Percentiles rank a stretch among this genome's conserved stretches.
phyloP scores from a whole-genome alignment of 1,140 invertebrate genomes.

The Aethina tumida region DNA sequence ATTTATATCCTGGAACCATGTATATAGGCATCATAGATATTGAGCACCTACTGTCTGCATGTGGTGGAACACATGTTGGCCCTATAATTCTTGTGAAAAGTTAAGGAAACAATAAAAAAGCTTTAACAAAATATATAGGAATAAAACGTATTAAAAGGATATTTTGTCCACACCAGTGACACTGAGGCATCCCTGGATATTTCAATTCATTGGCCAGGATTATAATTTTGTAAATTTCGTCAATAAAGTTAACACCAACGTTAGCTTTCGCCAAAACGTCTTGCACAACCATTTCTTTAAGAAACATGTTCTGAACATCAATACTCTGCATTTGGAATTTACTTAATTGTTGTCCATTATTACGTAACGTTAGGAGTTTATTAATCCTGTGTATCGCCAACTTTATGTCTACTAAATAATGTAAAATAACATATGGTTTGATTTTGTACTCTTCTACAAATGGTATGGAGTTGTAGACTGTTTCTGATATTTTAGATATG shows the following conservation, averaged over 20 bases:
- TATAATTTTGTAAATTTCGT: constrained; percentile 23
- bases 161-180: constrained; percentile 30
- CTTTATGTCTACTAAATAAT: constrained; percentile 26
- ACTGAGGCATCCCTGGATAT: constrained; percentile 23
- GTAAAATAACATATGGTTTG: constrained; percentile 23
- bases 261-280: constrained; percentile 22
- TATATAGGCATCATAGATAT: constrained; percentile 29
- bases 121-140: not conserved
- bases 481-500: constrained; percentile 27
- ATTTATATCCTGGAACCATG: constrained; percentile 22
- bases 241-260: constrained; percentile 20
- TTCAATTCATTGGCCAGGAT: constrained; percentile 23
- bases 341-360: constrained; percentile 14
- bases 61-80: constrained; percentile 21
- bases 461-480: constrained; percentile 18
- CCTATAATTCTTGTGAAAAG: constrained; percentile 27
- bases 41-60: constrained; percentile 24
- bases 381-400: constrained; percentile 20
- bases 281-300: constrained; percentile 27
- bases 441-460: constrained; percentile 22
- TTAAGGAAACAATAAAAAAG: constrained; percentile 14
- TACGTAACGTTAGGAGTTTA: constrained; percentile 21
- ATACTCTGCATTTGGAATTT: not conserved
- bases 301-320: constrained; percentile 22
- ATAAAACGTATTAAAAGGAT: constrained; percentile 21